These are phyloP conservation scores for Lethenteron camtschaticum DNA, from an alignment of 2,113 vertebrate genomes.

Conservation along the genomic window DNA sequence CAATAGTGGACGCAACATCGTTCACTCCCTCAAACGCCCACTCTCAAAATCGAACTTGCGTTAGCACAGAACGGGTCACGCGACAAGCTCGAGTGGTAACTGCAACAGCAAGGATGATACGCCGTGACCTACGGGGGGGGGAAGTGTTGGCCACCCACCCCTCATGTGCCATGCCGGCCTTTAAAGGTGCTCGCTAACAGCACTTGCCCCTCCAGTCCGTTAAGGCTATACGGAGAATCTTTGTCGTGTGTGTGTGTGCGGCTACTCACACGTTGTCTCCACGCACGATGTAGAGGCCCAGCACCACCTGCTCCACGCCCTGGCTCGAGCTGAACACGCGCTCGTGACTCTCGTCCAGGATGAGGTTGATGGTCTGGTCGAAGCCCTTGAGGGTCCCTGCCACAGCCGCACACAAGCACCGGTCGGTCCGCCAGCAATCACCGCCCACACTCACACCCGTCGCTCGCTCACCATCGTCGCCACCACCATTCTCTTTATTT, in stretches of 20 bases:
- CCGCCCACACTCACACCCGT: too few relatives aligned
- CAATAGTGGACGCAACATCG: constrained; percentile 1
- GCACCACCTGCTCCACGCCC: constrained; percentile 91
- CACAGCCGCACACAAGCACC: too few relatives aligned
- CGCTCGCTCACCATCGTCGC: too few relatives aligned
- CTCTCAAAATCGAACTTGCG: neutral
- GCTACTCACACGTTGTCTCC: constrained; percentile 90
- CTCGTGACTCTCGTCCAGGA: constrained; percentile 95
- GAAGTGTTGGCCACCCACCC: too few relatives aligned
- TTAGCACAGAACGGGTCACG: neutral
- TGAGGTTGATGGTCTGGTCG: constrained; percentile 96
- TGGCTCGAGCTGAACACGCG: constrained; percentile 94
- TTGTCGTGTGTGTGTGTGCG: neutral
- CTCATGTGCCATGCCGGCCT: too few relatives aligned
- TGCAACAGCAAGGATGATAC: neutral
- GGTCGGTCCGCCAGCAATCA: too few relatives aligned
- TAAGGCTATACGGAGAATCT: too few relatives aligned
- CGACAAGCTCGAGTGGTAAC: neutral
- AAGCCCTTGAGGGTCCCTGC: constrained; percentile 88
- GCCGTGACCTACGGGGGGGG: neutral
- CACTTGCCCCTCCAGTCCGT: too few relatives aligned
- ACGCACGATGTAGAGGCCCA: constrained; percentile 87
- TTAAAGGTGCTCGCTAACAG: too few relatives aligned
- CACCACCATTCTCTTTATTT: too few relatives aligned
- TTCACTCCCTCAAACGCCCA: neutral